phyloP scores from a whole-genome alignment of 2,888 invertebrate species.

The Pachycephus smyrnensis region DNA sequence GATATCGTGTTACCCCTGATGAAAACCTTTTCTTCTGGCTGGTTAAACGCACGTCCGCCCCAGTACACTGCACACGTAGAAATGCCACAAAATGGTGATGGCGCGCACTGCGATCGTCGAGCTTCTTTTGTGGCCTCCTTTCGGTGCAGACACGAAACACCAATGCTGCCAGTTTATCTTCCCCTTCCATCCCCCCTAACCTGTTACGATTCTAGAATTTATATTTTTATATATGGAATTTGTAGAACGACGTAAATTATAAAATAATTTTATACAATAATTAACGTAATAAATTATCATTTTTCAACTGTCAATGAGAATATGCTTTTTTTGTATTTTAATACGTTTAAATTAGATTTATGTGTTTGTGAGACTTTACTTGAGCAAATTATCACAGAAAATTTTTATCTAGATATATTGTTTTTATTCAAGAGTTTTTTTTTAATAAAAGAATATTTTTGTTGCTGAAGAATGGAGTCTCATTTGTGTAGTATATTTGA shows the following conservation, averaged over 20 bases:
- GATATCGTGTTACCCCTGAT: not conserved
- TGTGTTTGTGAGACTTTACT: not conserved
- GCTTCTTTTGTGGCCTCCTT: slow-evolving; percentile 31
- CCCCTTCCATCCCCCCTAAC: not conserved
- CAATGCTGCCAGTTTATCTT: not conserved
- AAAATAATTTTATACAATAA: not conserved
- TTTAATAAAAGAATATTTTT: not conserved
- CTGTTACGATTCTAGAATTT: not conserved
- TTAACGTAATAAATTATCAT: not conserved
- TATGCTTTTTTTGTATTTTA: slow-evolving; percentile 26
- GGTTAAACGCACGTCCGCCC: slow-evolving; percentile 31
- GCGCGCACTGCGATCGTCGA: slow-evolving; percentile 25
- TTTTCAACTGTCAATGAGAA: slow-evolving; percentile 28
- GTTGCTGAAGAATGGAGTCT: not conserved
- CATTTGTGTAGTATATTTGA: not conserved
- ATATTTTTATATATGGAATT: not conserved
- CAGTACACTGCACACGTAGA: slow-evolving; percentile 46
- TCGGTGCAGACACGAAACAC: slow-evolving; percentile 15
- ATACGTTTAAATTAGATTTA: slow-evolving; percentile 1
- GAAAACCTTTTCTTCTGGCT: not conserved
- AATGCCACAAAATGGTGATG: slow-evolving; percentile 47
- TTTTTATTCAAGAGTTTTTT: not conserved
- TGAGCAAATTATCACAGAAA: slow-evolving; percentile 14
- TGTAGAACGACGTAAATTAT: not conserved
- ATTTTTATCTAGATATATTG: slow-evolving; percentile 2